Evolutionary conservation across 2,888 invertebrate species (phyloP), one percentile per base, ranked within the genome.

Genomic region (Ecliptopera silaceata): DNA sequence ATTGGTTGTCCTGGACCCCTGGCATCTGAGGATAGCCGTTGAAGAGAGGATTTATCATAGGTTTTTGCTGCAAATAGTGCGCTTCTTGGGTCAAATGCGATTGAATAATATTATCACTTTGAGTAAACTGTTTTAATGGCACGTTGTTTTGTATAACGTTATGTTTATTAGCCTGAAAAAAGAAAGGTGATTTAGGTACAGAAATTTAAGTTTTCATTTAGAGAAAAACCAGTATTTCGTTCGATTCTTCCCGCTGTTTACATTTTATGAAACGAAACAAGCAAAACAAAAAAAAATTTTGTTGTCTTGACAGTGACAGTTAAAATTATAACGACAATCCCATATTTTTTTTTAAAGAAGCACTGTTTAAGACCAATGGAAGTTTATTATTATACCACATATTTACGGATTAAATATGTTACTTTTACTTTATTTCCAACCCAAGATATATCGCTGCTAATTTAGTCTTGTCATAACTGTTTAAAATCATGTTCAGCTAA

Each of bases 51-150:
- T 88, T 89, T 64, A 85, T 83, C 75, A 90, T 88, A 69, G 92
- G 92, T 64, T 93, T 92, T 65, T 92, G 92, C 68, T 93, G 92
- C 63, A 92, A 82, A 64, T 88, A 91, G 71, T 91, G 92, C 26
- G 87, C 88, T 79, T 91, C 92, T 69, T 92, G 91, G 18, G 84
- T 85, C 71, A 92, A 68, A 66, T 92, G 91, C 68, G 80, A 81
- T 70, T 89, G 90, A 47, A 89, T 84, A 48, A 89, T 84, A 57
- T 91, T 91, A 54, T 92, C 92, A 61, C 82, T 84, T 72, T 90
- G 91, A 54, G 90, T 92, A 58, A 84, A 80, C 69, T 86, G 91
- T 80, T 92, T 92, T 77, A 92, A 87, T 88, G 92, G 91, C 88
- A 90, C 86, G 71, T 88, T 91, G 67, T 88, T 91, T 84, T 91